Evolutionary conservation across 1,140 invertebrate genomes (phyloP).

Genomic region (Apolygus lucorum): DNA sequence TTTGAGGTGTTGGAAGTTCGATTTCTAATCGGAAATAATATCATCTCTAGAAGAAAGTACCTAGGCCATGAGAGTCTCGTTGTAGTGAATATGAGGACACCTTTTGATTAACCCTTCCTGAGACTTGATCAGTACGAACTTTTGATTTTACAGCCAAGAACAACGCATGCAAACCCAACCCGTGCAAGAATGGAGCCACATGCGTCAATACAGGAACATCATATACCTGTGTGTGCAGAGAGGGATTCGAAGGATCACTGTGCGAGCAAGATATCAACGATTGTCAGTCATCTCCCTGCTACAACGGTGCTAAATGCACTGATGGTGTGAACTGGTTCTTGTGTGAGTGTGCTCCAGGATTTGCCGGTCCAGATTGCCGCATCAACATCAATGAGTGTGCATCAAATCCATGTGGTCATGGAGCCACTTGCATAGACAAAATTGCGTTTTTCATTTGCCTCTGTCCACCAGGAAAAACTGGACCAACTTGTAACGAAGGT

Average conservation of each 20-base stretch:
- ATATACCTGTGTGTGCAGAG: slow-evolving; percentile 58
- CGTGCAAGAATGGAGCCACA: slow-evolving; percentile 65
- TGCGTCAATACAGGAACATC: slow-evolving; percentile 61
- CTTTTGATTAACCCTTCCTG: too few relatives aligned
- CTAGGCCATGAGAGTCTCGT: too few relatives aligned
- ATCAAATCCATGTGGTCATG: slow-evolving; percentile 71
- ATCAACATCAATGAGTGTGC: slow-evolving; percentile 72
- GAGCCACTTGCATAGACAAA: slow-evolving; percentile 69
- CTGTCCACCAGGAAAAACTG: slow-evolving; percentile 68
- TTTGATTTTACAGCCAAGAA: slow-evolving; percentile 42
- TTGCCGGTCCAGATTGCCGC: slow-evolving; percentile 58
- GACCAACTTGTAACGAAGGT: slow-evolving; percentile 54
- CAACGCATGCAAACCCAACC: slow-evolving; percentile 59
- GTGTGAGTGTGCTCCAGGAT: slow-evolving; percentile 64
- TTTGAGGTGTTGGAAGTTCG: too few relatives aligned
- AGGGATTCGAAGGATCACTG: slow-evolving; percentile 53
- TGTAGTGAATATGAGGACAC: too few relatives aligned
- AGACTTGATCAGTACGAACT: not conserved
- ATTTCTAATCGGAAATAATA: too few relatives aligned
- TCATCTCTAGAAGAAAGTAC: too few relatives aligned
- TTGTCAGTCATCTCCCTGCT: slow-evolving; percentile 54
- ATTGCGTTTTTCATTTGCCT: slow-evolving; percentile 69
- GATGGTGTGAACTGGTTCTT: slow-evolving; percentile 71
- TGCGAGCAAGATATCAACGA: slow-evolving; percentile 58
- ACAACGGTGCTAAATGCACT: slow-evolving; percentile 67